Evolutionary conservation across 2,797 vertebrate genomes (phyloP).

Genomic region (Ctenopoma multispine): DNA sequence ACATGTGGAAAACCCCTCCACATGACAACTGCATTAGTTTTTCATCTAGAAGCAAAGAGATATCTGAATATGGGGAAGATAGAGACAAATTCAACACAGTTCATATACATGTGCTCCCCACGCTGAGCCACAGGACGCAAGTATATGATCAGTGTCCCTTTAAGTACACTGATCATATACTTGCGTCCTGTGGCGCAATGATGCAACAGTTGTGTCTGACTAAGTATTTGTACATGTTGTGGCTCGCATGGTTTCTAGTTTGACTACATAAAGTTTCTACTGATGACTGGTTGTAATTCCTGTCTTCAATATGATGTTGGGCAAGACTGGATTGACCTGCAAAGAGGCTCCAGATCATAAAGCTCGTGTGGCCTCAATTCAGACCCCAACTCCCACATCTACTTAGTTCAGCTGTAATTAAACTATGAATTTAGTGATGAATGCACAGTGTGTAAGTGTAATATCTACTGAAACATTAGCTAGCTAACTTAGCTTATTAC

Average conservation of each 20-base stretch:
- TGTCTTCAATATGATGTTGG: neutral
- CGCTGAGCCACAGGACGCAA: no score
- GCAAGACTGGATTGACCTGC: neutral
- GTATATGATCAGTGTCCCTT: no score
- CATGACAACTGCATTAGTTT: no score
- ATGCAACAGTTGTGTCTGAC: neutral
- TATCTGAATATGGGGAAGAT: no score
- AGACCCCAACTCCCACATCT: neutral
- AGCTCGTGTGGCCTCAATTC: neutral
- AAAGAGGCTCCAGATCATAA: neutral
- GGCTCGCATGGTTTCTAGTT: constrained; percentile 18
- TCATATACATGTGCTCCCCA: no score
- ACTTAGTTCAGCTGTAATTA: neutral
- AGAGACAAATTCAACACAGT: no score
- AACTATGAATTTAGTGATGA: neutral
- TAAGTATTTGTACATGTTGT: constrained; percentile 1
- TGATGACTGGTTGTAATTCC: neutral
- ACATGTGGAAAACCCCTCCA: no score
- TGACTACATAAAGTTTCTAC: constrained; percentile 11
- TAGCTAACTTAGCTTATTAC: neutral
- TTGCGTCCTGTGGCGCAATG: no score
- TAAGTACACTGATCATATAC: no score
- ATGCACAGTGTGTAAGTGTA: neutral
- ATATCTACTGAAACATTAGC: neutral
- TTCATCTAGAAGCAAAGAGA: no score